Evolutionary conservation across 2,797 vertebrate genomes (phyloP).

Genomic region (Amphiprion clarkii): DNA sequence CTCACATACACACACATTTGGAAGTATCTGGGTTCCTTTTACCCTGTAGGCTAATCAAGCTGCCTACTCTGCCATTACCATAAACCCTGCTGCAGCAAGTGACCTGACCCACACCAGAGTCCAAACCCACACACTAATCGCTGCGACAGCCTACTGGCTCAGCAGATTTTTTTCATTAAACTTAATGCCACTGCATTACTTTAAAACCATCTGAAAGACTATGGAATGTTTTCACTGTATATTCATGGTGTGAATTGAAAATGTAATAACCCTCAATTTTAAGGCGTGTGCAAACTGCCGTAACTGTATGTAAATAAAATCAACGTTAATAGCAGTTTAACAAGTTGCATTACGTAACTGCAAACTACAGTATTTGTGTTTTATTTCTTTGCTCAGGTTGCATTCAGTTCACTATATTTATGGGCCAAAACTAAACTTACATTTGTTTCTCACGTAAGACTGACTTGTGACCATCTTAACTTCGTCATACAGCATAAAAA

Average conservation of each 20-base stretch:
- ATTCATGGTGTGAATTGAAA: background rate
- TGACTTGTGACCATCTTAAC: background rate
- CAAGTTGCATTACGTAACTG: no score
- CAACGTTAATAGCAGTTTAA: background rate
- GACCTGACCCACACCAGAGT: slow-evolving; percentile 66
- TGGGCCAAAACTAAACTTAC: background rate
- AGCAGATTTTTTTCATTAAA: slow-evolving; percentile 51
- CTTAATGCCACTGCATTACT: slow-evolving; percentile 25
- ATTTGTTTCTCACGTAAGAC: background rate
- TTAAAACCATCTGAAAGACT: background rate
- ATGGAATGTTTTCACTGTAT: background rate
- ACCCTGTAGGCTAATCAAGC: slow-evolving; percentile 55
- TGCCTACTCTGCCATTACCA: slow-evolving; percentile 59
- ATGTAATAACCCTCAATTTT: background rate
- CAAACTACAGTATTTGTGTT: background rate
- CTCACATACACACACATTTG: slow-evolving; percentile 18
- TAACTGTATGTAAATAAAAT: background rate
- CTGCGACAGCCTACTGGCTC: slow-evolving; percentile 46
- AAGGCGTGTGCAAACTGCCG: background rate
- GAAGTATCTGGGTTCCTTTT: slow-evolving; percentile 51
- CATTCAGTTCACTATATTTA: background rate
- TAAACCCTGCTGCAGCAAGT: slow-evolving; percentile 55
- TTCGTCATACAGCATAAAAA: background rate
- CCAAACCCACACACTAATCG: slow-evolving; percentile 48
- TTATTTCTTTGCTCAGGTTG: background rate